Evolutionary conservation across 2,888 invertebrate genomes (phyloP).

Genomic region (Synergus japonicus): DNA sequence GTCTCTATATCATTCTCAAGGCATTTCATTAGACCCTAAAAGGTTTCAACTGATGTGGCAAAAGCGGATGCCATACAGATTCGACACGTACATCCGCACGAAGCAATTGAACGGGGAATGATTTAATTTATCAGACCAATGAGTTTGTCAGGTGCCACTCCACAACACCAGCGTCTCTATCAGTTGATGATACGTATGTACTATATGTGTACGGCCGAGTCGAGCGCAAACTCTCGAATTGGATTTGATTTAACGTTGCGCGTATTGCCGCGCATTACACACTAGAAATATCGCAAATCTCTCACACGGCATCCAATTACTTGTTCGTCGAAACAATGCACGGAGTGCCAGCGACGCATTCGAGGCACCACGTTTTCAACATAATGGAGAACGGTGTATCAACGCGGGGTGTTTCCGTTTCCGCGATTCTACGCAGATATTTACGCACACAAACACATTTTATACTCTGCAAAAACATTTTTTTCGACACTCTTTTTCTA

Average conservation of each 20-base stretch:
- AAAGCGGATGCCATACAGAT: conserved; percentile 55
- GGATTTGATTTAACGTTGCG: conserved; percentile 76
- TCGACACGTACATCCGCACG: conserved; percentile 67
- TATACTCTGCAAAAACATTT: conserved; percentile 5
- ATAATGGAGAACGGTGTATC: conserved; percentile 58
- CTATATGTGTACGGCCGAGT: conserved; percentile 60
- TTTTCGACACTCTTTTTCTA: not conserved
- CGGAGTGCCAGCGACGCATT: conserved; percentile 52
- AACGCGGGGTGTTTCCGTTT: conserved; percentile 55
- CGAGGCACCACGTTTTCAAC: conserved; percentile 58
- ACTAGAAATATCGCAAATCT: conserved; percentile 74
- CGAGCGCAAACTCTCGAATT: conserved; percentile 72
- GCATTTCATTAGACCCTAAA: no score
- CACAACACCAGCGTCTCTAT: conserved; percentile 63
- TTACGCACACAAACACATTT: conserved; percentile 23
- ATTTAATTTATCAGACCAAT: conserved; percentile 77
- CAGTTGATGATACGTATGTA: conserved; percentile 1
- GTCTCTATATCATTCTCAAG: no score
- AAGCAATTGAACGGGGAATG: conserved; percentile 77
- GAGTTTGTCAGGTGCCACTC: conserved; percentile 77
- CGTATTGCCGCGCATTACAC: conserved; percentile 74
- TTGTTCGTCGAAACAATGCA: conserved; percentile 63
- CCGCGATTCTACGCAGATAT: conserved; percentile 50
- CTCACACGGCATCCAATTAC: conserved; percentile 70
- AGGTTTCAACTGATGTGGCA: conserved; percentile 39